Evolutionary conservation across 2,113 vertebrate genomes (phyloP).

Genomic region (Heliornis fulica): DNA sequence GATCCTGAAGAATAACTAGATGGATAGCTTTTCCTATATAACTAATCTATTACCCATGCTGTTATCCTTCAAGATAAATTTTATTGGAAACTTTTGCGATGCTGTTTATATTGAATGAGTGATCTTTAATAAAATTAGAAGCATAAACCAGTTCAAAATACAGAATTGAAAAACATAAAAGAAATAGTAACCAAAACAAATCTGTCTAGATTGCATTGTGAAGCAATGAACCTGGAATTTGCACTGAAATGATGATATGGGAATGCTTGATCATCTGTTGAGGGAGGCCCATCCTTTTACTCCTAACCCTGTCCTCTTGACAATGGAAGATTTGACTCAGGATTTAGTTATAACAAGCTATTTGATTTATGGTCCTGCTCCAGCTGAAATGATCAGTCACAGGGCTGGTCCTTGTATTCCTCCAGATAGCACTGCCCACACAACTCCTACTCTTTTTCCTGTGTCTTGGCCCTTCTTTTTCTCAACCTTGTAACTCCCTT

Average conservation of each 20-base stretch:
- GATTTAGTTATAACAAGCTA: not conserved
- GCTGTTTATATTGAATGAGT: not conserved
- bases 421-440: no score
- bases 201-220: not conserved
- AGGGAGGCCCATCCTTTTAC: not conserved
- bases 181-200: not conserved
- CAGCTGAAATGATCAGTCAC: not conserved
- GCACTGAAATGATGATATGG: fast-evolving
- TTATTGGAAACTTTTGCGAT: not conserved
- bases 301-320: not conserved
- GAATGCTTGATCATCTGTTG: not conserved
- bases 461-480: not conserved
- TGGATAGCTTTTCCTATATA: not conserved
- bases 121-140: not conserved
- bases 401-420: no score
- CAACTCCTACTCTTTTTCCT: not conserved
- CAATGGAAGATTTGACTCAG: not conserved
- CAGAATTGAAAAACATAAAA: not conserved
- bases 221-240: not conserved
- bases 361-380: not conserved
- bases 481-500: not conserved
- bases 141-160: not conserved
- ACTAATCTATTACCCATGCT: not conserved
- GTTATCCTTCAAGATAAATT: not conserved
- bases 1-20: not conserved